These are phyloP conservation scores for Neotoma lepida DNA, from an alignment of 2,113 vertebrate species.

Conservation along the genomic window DNA sequence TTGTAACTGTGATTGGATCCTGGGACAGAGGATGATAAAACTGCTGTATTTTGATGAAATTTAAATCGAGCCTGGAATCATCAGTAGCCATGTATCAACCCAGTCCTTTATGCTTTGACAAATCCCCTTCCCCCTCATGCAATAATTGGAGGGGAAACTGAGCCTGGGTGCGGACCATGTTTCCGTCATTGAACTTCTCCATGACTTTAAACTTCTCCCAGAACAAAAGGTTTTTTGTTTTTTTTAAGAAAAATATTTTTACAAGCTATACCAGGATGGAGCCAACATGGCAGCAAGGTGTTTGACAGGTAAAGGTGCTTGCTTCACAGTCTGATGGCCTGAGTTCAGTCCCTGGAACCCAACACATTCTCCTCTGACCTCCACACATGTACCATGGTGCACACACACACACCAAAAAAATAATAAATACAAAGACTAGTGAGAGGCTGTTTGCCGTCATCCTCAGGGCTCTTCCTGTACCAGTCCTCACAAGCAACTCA, in stretches of 20 bases:
- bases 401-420: background rate
- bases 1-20: background rate
- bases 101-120: background rate
- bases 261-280: background rate
- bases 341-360: background rate
- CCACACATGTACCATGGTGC: background rate
- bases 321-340: background rate
- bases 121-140: rapidly evolving
- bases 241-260: background rate
- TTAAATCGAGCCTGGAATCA: background rate
- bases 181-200: background rate
- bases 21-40: background rate
- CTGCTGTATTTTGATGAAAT: background rate
- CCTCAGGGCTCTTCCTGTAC: background rate
- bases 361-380: background rate
- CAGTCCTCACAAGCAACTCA: background rate
- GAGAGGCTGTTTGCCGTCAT: background rate
- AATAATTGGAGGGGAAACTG: background rate
- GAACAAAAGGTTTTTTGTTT: background rate
- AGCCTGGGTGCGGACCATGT: background rate
- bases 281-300: too few species aligned
- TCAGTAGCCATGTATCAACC: rapidly evolving
- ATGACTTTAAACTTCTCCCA: background rate
- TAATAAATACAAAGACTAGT: background rate
- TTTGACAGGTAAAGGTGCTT: rapidly evolving